Conservation (phyloP, 2,888 invertebrate genomes). For the Tiphia femorata region DNA sequence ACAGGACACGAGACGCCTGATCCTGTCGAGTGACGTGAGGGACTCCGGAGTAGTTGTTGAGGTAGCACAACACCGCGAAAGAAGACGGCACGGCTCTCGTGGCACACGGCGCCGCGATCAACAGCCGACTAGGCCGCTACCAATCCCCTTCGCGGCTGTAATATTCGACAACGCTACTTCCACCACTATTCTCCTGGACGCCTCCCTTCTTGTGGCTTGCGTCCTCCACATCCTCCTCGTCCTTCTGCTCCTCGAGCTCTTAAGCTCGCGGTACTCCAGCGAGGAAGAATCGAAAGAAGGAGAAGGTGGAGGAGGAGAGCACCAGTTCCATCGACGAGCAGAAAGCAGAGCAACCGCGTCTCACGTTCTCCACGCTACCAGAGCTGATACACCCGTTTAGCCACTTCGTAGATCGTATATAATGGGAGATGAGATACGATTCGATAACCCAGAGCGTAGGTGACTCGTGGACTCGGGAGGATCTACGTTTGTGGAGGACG, state of each 20-base stretch:
- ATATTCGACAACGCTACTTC: conserved; percentile 66
- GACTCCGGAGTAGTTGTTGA: no score
- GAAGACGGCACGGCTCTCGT: no score
- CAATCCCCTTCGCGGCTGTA: conserved; percentile 64
- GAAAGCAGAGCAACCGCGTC: conserved; percentile 1
- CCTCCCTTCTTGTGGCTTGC: conserved; percentile 31
- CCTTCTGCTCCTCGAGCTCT: background rate
- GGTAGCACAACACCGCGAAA: no score
- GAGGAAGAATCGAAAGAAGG: background rate
- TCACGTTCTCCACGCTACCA: background rate
- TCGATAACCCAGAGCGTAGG: no score
- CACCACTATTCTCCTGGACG: conserved; percentile 60
- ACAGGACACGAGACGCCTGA: no score
- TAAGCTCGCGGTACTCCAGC: background rate
- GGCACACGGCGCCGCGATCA: conserved; percentile 58
- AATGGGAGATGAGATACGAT: no score
- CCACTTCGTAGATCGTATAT: no score
- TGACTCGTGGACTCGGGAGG: no score
- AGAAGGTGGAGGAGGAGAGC: no score
- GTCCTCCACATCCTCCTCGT: conserved; percentile 2
- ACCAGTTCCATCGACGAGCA: no score
- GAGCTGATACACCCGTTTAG: background rate
- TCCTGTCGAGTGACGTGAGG: no score
- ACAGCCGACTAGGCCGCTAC: conserved; percentile 62
- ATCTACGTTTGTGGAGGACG: no score